Evolutionary conservation across 2,113 vertebrate species (phyloP), one percentile per base, ranked within the genome.

Genomic region (Heterochromis multidens): DNA sequence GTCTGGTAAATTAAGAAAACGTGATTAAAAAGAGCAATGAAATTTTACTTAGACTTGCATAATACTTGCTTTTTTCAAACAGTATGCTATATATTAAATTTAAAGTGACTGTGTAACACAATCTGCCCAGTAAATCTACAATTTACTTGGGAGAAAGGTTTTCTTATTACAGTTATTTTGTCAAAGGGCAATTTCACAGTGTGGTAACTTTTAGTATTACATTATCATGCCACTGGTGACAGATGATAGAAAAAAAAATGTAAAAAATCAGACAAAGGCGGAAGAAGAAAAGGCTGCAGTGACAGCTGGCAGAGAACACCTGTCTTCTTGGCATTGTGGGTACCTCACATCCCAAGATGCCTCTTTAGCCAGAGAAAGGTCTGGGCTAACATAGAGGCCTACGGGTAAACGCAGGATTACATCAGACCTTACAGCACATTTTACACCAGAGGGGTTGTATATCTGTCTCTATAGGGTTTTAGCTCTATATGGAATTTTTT

Each of bases 301-400:
- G 92, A 93, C 95, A 96, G 95, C 94, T 96, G 95, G 95, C 91
- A 86, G 72, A 83, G 85, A 94, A 92, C 95, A 96, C 93, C 95
- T 96, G 95, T 92, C 92, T 93, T 90, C 91, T 92, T 92, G 92
- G 92, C 92, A 93, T 80, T 78, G 90, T 90, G 86, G 89, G 83
- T 92, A 85, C 85, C 89, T 92, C 84, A 74, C 43, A 86, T 95
- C 95, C 94, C 94, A 91, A 91, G 91, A 94, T 93, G 86, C 91
- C 84, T 84, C 80, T 84, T 87, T 76, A 91, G 92, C 93, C 88
- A 90, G 90, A 83, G 89, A 95, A 91, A 94, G 91, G 93, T 94
- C 94, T 94, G 82, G 82, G 86, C 87, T 89, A 90, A 94, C 85
- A 93, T 88, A 93, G 78, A 88, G 90, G 92, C 94, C 94, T 91